A percentile compares a stretch with the other conserved stretches of the same genome.
These are phyloP conservation scores for Agapornis canus DNA, from an alignment of 2,797 vertebrate genomes.

Conservation along the genomic window DNA sequence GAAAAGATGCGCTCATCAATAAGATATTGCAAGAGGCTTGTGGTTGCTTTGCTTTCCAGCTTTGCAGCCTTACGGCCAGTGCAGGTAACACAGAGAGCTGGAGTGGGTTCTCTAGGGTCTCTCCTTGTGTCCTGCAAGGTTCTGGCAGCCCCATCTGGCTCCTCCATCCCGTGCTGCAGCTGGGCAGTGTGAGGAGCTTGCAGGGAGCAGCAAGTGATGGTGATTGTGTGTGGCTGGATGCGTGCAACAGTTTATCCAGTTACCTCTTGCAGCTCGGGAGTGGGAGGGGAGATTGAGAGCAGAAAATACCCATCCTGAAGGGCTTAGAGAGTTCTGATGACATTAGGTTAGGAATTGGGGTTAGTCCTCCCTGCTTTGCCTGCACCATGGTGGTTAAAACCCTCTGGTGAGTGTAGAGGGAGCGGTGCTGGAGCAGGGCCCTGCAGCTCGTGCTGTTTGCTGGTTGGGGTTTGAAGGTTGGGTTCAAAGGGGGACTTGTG, in stretches of 20 bases:
- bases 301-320: conserved; percentile 47
- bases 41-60: neutral
- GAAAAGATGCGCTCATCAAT: neutral
- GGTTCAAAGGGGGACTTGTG: neutral
- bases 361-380: conserved; percentile 31
- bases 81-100: neutral
- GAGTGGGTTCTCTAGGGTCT: neutral
- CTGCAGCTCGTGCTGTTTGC: neutral
- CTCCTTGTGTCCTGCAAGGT: neutral
- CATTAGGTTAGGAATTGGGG: conserved; percentile 31
- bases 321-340: conserved; percentile 31
- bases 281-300: conserved; percentile 31
- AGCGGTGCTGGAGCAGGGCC: rapidly evolving
- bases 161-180: neutral
- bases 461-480: rapidly evolving
- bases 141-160: neutral
- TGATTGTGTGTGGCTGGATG: rapidly evolving
- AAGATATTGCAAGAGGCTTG: neutral
- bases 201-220: rapidly evolving
- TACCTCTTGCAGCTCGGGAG: neutral
- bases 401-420: neutral
- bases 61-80: neutral
- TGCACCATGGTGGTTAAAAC: neutral
- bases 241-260: neutral
- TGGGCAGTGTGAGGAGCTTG: rapidly evolving